Evolutionary conservation across 2,797 vertebrate genomes (phyloP).

Genomic region (Buceros bicornis): DNA sequence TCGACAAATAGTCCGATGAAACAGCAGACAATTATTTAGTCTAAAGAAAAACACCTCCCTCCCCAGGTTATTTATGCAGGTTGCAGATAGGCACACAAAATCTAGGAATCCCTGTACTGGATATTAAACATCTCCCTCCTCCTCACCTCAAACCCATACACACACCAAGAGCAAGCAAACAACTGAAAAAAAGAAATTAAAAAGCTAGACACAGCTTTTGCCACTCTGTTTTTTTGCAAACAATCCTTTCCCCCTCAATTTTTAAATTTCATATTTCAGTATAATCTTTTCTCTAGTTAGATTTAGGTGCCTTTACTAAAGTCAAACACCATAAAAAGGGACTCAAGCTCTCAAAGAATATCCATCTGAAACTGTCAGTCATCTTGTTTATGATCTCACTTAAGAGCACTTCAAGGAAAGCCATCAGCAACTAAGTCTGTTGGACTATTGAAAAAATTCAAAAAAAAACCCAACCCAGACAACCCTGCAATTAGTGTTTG

Average conservation of each 20-base stretch:
- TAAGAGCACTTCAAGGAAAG: neutral
- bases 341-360: neutral
- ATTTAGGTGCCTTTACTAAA: neutral
- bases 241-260: neutral
- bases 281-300: neutral
- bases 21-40: neutral
- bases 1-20: neutral
- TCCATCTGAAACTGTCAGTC: neutral
- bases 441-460: neutral
- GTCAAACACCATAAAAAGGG: neutral
- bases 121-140: neutral
- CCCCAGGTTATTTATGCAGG: neutral
- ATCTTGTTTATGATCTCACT: neutral
- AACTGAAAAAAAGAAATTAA: neutral
- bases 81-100: neutral
- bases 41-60: neutral
- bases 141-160: neutral
- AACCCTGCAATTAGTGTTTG: neutral
- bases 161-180: neutral
- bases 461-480: neutral
- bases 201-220: neutral
- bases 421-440: neutral
- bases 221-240: neutral
- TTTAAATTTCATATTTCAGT: neutral
- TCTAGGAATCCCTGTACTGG: neutral